Evolutionary conservation across 2,113 vertebrate species (phyloP).

Genomic region (Plotosus lineatus): DNA sequence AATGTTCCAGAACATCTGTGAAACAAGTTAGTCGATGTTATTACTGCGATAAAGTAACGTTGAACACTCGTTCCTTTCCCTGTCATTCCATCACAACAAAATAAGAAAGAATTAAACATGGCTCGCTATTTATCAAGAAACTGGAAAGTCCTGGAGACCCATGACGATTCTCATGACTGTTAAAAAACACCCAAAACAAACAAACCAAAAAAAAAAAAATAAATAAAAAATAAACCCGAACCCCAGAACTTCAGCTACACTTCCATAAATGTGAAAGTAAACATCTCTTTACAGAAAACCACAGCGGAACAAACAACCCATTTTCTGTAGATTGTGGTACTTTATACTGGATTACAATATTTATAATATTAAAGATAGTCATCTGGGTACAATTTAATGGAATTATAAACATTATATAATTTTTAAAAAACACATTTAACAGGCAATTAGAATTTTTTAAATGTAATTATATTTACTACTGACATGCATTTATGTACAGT

Average conservation of each 20-base stretch:
- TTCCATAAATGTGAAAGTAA: background rate
- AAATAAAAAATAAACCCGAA: no score
- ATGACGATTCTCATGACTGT: background rate
- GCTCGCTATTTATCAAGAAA: background rate
- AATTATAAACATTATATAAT: no score
- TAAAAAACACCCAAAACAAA: no score
- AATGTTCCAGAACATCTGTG: background rate
- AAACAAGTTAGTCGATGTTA: background rate
- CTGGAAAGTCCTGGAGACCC: constrained; percentile 1
- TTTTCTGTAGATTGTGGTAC: no score
- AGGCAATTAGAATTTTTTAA: no score
- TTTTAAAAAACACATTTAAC: no score
- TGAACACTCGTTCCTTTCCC: background rate
- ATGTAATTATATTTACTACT: no score
- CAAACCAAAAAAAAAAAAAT: no score
- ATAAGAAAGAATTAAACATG: no score
- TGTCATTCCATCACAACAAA: background rate
- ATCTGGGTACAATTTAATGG: background rate
- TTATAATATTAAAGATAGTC: background rate
- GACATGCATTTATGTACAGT: no score
- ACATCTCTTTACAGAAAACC: background rate
- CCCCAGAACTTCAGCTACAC: background rate
- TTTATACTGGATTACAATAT: background rate
- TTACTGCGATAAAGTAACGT: background rate
- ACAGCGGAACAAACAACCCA: background rate